Evolutionary conservation across 1,140 invertebrate genomes (phyloP).

Genomic region (Drosophila mauritiana): DNA sequence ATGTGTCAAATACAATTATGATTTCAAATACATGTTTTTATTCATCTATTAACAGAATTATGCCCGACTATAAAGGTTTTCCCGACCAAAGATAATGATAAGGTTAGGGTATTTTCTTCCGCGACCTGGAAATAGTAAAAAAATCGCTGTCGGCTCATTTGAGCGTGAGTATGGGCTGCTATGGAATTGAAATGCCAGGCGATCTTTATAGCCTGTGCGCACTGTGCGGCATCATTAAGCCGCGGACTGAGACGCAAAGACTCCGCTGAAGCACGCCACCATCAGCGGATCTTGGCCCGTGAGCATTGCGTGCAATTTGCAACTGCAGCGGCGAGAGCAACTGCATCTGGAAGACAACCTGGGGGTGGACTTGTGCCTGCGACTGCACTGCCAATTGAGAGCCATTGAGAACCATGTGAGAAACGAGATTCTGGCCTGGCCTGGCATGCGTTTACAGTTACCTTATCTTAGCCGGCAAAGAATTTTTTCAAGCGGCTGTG

Average conservation of each 20-base stretch:
- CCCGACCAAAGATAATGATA: too few relatives aligned
- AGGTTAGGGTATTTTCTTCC: conserved; percentile 18
- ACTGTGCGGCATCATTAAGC: conserved; percentile 71
- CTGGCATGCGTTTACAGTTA: conserved; percentile 78
- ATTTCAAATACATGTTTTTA: too few relatives aligned
- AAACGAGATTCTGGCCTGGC: conserved; percentile 19
- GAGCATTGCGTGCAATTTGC: conserved; percentile 73
- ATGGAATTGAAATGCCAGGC: conserved; percentile 76
- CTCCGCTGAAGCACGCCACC: conserved; percentile 45
- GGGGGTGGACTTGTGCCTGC: conserved; percentile 43
- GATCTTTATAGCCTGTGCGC: conserved; percentile 60
- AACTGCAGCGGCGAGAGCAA: conserved; percentile 41
- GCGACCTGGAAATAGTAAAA: neutral
- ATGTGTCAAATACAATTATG: too few relatives aligned
- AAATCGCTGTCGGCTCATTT: conserved; percentile 9
- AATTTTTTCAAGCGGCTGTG: conserved; percentile 11
- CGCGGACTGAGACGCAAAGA: conserved; percentile 27
- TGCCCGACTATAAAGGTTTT: too few relatives aligned
- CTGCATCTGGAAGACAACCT: conserved; percentile 30
- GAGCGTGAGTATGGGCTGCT: conserved; percentile 51
- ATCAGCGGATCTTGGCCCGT: conserved; percentile 40
- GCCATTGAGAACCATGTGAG: conserved; percentile 28
- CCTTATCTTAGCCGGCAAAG: conserved; percentile 17
- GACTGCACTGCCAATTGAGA: conserved; percentile 37
- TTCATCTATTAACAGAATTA: too few relatives aligned